phyloP scores from a whole-genome alignment of 2,797 vertebrate genomes.

The Acanthopagrus latus region DNA sequence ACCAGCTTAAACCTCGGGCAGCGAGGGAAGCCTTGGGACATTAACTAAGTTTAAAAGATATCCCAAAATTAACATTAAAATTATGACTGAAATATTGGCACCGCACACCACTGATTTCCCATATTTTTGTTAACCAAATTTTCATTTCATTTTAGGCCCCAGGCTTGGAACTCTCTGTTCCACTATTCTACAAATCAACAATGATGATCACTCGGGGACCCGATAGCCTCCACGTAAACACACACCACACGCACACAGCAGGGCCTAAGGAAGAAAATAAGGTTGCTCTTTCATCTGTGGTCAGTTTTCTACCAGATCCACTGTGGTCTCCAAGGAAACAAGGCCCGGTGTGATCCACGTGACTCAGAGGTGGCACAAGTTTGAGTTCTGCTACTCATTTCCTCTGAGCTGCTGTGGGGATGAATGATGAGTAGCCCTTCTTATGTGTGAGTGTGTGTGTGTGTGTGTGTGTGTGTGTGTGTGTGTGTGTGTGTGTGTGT shows the following conservation, averaged over 20 bases:
- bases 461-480: background rate
- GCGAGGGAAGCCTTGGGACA: background rate
- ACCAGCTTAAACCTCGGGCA: background rate
- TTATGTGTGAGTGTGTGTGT: background rate
- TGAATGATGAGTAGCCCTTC: constrained; percentile 32
- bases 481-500: background rate
- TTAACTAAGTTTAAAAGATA: background rate
- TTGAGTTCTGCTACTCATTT: constrained; percentile 37
- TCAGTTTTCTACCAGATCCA: constrained; percentile 50
- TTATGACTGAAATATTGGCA: background rate
- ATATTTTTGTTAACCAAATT: background rate
- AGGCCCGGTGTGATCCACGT: constrained; percentile 49
- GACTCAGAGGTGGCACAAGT: constrained; percentile 48
- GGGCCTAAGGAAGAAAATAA: constrained; percentile 22
- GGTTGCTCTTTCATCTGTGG: constrained; percentile 31
- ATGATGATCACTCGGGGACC: background rate
- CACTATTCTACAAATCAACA: constrained; percentile 15
- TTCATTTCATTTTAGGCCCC: background rate
- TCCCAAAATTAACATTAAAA: background rate
- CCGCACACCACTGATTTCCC: background rate
- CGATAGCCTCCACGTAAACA: constrained; percentile 3
- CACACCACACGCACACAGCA: constrained; percentile 3
- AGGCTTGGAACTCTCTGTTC: background rate
- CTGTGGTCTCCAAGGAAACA: constrained; percentile 77
- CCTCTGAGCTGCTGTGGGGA: constrained; percentile 34